A percentile compares a stretch with the other conserved stretches of the same genome.
Conservation (phyloP, 2,888 invertebrate species). For the Bursaphelenchus okinawaensis region DNA sequence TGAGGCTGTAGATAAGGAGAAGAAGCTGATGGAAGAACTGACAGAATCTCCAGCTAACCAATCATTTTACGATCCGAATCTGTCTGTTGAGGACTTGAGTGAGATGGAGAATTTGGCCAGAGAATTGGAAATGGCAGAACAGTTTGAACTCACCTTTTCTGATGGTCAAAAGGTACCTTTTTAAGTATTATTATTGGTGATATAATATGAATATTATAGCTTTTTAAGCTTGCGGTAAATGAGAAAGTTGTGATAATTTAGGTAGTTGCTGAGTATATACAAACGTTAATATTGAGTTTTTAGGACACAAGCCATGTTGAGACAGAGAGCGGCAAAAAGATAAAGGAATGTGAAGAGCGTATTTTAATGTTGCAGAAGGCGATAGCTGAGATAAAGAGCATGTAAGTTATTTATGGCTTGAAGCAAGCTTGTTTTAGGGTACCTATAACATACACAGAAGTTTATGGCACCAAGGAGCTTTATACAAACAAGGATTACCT, state of each 20-base stretch:
- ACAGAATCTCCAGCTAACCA: not conserved
- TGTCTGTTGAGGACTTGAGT: not conserved
- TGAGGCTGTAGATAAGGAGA: not conserved
- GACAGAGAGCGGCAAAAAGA: not conserved
- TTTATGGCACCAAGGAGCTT: not conserved
- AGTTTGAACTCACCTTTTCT: not conserved
- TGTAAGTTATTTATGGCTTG: not conserved
- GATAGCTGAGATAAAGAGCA: not conserved
- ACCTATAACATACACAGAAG: not conserved
- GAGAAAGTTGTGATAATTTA: too few relatives aligned
- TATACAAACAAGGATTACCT: not conserved
- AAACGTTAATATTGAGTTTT: not conserved
- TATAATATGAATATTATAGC: too few relatives aligned
- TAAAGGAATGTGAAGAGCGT: not conserved
- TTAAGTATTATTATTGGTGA: too few relatives aligned
- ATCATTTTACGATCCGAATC: not conserved
- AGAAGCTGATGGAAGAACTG: not conserved
- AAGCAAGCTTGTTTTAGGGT: not conserved
- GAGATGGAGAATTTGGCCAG: not conserved
- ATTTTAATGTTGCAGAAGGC: not conserved
- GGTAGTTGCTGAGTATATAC: too few relatives aligned
- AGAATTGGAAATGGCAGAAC: not conserved
- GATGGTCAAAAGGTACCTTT: not conserved
- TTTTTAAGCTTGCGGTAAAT: too few relatives aligned
- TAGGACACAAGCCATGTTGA: not conserved